Base-by-base conservation (phyloP, 1,140 invertebrate species). In the Halyomorpha halys region DNA sequence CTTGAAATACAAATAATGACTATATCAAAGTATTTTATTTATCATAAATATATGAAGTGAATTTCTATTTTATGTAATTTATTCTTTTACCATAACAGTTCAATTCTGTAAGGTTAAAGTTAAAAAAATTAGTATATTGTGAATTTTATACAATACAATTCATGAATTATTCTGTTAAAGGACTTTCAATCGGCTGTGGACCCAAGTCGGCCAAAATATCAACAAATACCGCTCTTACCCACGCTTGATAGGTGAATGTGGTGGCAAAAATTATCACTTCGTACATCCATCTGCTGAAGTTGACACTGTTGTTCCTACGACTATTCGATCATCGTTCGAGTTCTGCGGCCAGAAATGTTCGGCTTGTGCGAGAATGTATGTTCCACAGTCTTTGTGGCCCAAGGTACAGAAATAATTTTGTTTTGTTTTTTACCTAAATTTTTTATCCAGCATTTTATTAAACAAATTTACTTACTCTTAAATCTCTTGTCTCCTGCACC, bases 251-350 rank as follows among this genome's bases (percentile, higher is more conserved):
- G 89, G 90, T 68, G 97, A 99, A 77, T 98, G 95, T 76, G 97
- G 97, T 51, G 97, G 97, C 2, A 99, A 99, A 76, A 99, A 99
- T 78, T 99, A 91, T 76, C 97, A 99, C 73, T 97, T 99, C 73
- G 78, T 99, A 21, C 97, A 99, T 77, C 82, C 87, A 1, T 85
- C 89, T 23, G 97, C 95, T 16, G 86, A 99, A 76, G 78, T 90
- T 0, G 78, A 86, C 16, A 84, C 85, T 39, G 94, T 96, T 39
- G 83, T 94, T 0, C 83, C 84, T 44, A 82, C 83, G 1, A 97
- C 96, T 0, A 89, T 98, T 66, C 80, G 86, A 63, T 90, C 93
- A 62, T 85, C 96, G 25, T 99, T 98, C 76, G 97, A 99, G 78
- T 94, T 83, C 73, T 90, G 87, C 72, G 97, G 97, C 5, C 97